Conservation (phyloP, 2,113 vertebrate genomes). For the Syngnathus scovelli region DNA sequence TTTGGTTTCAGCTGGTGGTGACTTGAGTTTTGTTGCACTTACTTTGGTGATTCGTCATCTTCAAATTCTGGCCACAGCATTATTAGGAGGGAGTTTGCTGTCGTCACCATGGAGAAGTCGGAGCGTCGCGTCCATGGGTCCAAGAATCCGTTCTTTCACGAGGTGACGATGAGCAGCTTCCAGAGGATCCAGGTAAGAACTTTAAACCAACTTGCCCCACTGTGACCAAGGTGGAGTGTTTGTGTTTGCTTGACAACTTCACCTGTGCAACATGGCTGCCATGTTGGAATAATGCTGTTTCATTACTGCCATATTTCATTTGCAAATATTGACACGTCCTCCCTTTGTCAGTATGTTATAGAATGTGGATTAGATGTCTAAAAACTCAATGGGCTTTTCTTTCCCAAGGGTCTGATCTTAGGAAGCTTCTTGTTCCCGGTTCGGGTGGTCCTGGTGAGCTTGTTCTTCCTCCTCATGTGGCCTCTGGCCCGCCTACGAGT, state of each 20-base stretch:
- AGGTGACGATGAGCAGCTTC: constrained; percentile 59
- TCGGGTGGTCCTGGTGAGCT: constrained; percentile 59
- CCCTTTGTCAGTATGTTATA: not conserved
- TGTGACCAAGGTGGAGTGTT: not conserved
- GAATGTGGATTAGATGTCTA: not conserved
- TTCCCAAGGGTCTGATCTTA: constrained; percentile 70
- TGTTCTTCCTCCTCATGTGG: constrained; percentile 80
- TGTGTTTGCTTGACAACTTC: not conserved
- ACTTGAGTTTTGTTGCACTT: not conserved
- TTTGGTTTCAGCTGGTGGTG: not conserved
- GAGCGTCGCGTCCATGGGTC: not conserved
- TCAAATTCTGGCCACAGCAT: too few species aligned
- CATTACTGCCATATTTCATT: not conserved
- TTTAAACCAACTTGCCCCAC: not conserved
- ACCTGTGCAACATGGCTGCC: not conserved
- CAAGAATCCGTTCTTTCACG: constrained; percentile 71
- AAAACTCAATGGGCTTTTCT: not conserved
- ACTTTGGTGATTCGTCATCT: not conserved
- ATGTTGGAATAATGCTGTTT: not conserved
- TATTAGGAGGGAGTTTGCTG: not conserved
- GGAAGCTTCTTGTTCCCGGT: constrained; percentile 76
- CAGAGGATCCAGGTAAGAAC: constrained; percentile 72
- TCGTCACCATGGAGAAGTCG: constrained; percentile 49
- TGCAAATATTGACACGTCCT: not conserved
- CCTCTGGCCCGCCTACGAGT: constrained; percentile 75